Conservation (phyloP, 2,113 vertebrate species). For the Spilogale gracilis region DNA sequence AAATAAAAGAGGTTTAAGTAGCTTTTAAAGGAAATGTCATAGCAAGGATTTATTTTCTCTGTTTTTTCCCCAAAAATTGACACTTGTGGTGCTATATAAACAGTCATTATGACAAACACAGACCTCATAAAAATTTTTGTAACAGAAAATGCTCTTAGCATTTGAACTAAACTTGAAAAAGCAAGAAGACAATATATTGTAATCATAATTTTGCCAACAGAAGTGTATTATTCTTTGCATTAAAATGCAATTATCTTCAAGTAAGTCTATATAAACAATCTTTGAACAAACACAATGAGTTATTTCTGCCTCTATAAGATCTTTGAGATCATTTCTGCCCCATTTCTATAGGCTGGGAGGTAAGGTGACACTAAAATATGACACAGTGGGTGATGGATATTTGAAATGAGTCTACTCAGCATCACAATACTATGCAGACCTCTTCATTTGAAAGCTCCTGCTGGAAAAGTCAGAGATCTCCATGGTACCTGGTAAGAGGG, state of each 20-base stretch:
- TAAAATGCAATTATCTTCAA: constrained; percentile 1
- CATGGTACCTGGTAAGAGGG: not conserved
- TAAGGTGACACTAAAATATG: constrained; percentile 7
- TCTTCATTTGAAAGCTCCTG: not conserved
- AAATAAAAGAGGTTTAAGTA: constrained; percentile 6
- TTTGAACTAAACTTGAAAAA: constrained; percentile 7
- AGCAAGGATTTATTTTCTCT: not conserved
- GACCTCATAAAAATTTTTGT: not conserved
- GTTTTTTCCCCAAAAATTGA: not conserved
- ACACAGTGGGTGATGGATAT: not conserved
- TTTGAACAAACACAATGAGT: not conserved
- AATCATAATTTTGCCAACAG: not conserved
- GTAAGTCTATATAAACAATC: constrained; percentile 33
- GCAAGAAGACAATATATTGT: constrained; percentile 17
- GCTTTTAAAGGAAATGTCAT: not conserved
- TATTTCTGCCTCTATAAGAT: not conserved
- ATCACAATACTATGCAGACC: not conserved
- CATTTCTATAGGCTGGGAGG: not conserved
- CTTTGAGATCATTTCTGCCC: constrained; percentile 50
- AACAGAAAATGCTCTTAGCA: not conserved
- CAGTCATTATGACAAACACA: not conserved
- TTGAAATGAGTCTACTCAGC: not conserved
- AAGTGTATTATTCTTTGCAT: not conserved
- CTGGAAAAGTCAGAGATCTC: not conserved
- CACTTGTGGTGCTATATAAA: not conserved